These are phyloP conservation scores for Macquaria australasica DNA, from an alignment of 2,113 vertebrate species.

Conservation along the genomic window DNA sequence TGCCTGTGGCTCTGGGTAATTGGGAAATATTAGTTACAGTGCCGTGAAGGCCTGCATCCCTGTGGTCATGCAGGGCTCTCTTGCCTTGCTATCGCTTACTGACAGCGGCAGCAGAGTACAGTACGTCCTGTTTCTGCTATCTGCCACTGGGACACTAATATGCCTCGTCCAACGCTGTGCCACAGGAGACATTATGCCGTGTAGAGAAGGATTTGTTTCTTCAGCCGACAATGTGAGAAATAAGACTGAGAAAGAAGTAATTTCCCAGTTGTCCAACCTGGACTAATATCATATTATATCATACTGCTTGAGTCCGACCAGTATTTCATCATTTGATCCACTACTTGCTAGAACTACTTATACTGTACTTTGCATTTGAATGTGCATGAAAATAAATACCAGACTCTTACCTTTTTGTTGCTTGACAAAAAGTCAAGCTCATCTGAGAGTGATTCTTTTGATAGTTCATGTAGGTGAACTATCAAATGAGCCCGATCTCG, in stretches of 20 bases:
- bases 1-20: slow-evolving; percentile 64
- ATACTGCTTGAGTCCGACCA: too few relatives aligned
- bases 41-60: slow-evolving; percentile 43
- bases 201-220: background rate
- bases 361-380: background rate
- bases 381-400: background rate
- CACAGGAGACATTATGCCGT: background rate
- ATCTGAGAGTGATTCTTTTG: too few relatives aligned
- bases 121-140: slow-evolving; percentile 15
- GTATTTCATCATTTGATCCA: background rate
- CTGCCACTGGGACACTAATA: background rate
- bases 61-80: slow-evolving; percentile 42
- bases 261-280: too few relatives aligned
- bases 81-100: slow-evolving; percentile 34
- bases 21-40: slow-evolving; percentile 64
- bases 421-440: too few relatives aligned
- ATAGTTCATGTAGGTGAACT: too few relatives aligned
- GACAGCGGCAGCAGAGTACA: slow-evolving; percentile 28
- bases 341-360: background rate
- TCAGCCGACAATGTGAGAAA: background rate
- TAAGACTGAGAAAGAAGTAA: background rate
- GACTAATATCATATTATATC: too few relatives aligned
- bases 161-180: background rate
- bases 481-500: too few relatives aligned
- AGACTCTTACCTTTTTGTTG: too few relatives aligned